Conservation (phyloP, 1,140 invertebrate species). For the Lordiphosa stackelbergi region DNA sequence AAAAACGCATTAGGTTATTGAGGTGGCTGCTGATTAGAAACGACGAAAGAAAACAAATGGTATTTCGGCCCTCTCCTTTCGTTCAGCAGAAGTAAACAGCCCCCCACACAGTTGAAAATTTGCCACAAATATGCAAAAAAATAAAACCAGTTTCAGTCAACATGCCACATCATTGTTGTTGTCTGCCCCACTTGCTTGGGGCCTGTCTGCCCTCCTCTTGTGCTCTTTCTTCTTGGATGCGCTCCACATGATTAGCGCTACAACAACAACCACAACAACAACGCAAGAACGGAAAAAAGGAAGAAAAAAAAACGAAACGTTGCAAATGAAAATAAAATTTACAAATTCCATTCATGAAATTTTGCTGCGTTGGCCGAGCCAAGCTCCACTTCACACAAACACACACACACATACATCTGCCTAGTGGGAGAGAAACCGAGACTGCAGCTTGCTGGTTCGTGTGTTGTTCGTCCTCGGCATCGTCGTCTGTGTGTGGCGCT, state of each 20-base stretch:
- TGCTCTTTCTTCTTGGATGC: constrained; percentile 12
- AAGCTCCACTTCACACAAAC: constrained; percentile 27
- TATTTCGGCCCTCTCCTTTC: background rate
- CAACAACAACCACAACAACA: constrained; percentile 33
- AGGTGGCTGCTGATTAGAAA: constrained; percentile 10
- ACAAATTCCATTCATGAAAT: constrained; percentile 75
- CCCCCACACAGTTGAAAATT: constrained; percentile 3
- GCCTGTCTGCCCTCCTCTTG: constrained; percentile 24
- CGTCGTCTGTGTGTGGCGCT: constrained; percentile 65
- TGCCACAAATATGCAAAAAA: constrained; percentile 15
- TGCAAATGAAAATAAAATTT: constrained; percentile 75
- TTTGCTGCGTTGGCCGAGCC: constrained; percentile 60
- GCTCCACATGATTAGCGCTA: constrained; percentile 64
- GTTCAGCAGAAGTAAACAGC: background rate
- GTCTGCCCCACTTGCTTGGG: constrained; percentile 59
- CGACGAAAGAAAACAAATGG: constrained; percentile 11
- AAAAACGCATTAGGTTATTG: constrained; percentile 53
- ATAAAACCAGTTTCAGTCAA: constrained; percentile 11
- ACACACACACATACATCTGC: constrained; percentile 7
- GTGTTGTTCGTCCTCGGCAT: constrained; percentile 15
- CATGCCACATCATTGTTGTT: constrained; percentile 52
- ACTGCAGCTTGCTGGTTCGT: constrained; percentile 17
- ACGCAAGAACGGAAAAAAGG: constrained; percentile 5
- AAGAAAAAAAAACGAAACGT: constrained; percentile 41
- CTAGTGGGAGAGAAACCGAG: background rate